Conservation (phyloP, 2,888 invertebrate species). For the Rhamphomyia laevipes region DNA sequence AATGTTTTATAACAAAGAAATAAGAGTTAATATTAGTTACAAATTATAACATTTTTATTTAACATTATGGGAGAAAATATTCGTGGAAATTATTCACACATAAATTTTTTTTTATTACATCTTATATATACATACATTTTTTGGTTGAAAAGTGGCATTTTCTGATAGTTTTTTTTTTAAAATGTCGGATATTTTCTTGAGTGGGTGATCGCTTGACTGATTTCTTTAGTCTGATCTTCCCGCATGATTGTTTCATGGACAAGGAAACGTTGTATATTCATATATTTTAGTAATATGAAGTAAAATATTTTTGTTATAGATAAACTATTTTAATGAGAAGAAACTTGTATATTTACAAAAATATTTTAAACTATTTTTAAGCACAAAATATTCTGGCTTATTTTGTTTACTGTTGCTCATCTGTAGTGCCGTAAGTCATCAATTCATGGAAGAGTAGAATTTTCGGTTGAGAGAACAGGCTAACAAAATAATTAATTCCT, state of each 20-base stretch:
- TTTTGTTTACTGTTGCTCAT: constrained; percentile 1
- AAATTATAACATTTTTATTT: too few relatives aligned
- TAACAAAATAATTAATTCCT: constrained; percentile 15
- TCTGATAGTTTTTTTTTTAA: neutral
- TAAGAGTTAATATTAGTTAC: too few relatives aligned
- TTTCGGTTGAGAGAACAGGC: constrained; percentile 14
- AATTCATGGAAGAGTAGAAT: constrained; percentile 14
- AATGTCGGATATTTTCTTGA: neutral
- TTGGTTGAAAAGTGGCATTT: neutral
- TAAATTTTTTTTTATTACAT: constrained; percentile 10
- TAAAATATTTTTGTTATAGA: neutral
- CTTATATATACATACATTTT: neutral
- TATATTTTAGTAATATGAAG: too few relatives aligned
- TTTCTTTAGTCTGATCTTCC: constrained; percentile 4
- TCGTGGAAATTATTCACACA: constrained; percentile 16
- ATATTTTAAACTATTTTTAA: neutral
- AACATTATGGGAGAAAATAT: constrained; percentile 9
- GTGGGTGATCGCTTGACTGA: constrained; percentile 15
- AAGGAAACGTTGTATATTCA: too few relatives aligned
- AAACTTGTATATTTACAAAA: neutral
- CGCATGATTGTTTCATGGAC: constrained; percentile 5
- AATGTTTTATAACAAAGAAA: too few relatives aligned
- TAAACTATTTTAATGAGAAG: neutral
- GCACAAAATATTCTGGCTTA: neutral
- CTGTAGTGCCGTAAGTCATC: constrained; percentile 9